Evolutionary conservation across 2,888 invertebrate species (phyloP), one percentile per base, ranked within the genome.

Genomic region (Deladenus siricidicola): DNA sequence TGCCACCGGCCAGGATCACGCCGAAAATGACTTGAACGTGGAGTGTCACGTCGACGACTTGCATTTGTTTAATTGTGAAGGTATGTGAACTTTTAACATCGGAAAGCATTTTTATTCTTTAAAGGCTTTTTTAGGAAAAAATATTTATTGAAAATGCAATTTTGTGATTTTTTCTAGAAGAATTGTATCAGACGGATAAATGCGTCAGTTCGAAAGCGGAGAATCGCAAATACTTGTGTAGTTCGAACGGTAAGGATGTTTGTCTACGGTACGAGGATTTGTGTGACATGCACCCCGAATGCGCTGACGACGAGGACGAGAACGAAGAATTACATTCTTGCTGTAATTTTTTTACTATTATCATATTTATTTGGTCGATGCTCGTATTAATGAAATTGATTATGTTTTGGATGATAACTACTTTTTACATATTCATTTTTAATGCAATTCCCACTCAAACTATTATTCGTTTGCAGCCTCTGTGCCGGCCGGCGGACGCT

Each of bases 231-330:
- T 44, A 45, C 28, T 24, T 39, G 19, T 60, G 60, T 29, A 30
- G 42, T 29, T 10, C 39, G 4, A 42, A 50, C 19, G 55, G 47
- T 10, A 44, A 28, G 14, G 19, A 60, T 47, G 24, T 26, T 42
- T 60, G 60, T 49, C 19, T 60, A 21, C 24, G 26, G 19, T 21
- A 24, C 17, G 51, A 60, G 28, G 56, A 49, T n/a, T 29, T 60
- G 21, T 76, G 75, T 63, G 75, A 75, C 56, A 56, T 75, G 62
- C 69, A 64, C 47, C 14, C 39, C 3, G 74, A 76, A 42, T 75
- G 75, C 51, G 59, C 49, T 10, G 70, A 64, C 45, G 70, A 65
- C 1, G 73, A 75, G 24, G 75, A 75, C 56, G 75, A 75, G 56
- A 65, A 66, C 52, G 39, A 54, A 2, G 21, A 42, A n/a, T 21